These are phyloP conservation scores for Apteryx mantelli DNA, from an alignment of 2,113 vertebrate genomes.

Conservation along the genomic window DNA sequence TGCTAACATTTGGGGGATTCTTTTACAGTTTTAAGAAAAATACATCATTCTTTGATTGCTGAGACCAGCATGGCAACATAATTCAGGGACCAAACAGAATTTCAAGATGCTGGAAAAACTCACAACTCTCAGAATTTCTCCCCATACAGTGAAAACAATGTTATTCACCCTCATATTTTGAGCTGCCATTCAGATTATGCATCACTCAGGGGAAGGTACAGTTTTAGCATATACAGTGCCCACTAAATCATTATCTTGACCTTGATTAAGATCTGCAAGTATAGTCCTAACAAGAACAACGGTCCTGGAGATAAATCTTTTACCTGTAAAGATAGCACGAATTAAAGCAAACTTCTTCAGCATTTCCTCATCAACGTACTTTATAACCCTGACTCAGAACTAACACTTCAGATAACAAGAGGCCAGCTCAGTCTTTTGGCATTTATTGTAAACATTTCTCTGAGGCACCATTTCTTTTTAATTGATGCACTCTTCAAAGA, in stretches of 20 bases:
- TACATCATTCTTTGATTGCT: not conserved
- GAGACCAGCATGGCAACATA: not conserved
- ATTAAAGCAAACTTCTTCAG: not conserved
- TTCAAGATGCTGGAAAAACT: not conserved
- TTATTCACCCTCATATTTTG: not conserved
- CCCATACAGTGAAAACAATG: not conserved
- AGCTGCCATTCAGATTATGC: not conserved
- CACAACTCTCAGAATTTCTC: not conserved
- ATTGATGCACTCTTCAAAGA: slow-evolving; percentile 32
- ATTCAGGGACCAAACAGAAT: not conserved
- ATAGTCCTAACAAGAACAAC: not conserved
- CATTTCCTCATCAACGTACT: not conserved
- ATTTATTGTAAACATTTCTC: slow-evolving; percentile 28
- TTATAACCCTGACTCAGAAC: not conserved
- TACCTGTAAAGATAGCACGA: not conserved
- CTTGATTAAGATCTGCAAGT: not conserved
- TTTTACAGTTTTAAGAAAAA: not conserved
- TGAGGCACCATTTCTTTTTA: slow-evolving; percentile 1
- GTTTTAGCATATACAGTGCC: not conserved
- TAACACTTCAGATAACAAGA: slow-evolving; percentile 18
- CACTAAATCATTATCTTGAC: not conserved
- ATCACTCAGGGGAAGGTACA: not conserved
- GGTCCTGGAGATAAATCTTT: not conserved
- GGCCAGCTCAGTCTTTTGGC: not conserved
- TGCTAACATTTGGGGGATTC: not conserved